Evolutionary conservation across 2,113 vertebrate genomes (phyloP).

Genomic region (Todiramphus chloris): DNA sequence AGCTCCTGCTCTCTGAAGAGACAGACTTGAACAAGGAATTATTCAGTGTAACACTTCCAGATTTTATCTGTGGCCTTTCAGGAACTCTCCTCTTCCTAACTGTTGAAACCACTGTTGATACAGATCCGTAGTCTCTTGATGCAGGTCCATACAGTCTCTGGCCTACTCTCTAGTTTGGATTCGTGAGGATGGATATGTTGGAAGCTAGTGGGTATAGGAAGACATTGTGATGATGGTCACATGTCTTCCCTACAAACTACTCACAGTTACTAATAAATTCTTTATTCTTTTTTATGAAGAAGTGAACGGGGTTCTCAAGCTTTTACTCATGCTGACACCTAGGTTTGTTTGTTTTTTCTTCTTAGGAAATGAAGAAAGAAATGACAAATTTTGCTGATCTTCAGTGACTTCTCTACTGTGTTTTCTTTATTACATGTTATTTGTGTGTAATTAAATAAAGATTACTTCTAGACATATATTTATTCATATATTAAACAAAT

Average conservation of each 20-base stretch:
- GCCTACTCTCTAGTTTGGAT: not conserved
- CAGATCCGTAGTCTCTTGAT: not conserved
- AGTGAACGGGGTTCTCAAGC: not conserved
- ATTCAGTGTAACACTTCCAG: not conserved
- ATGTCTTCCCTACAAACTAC: not conserved
- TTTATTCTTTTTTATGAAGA: not conserved
- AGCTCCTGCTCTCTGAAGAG: not conserved
- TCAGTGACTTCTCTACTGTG: not conserved
- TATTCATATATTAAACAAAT: not conserved
- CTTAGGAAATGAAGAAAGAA: conserved; percentile 83
- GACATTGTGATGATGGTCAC: not conserved
- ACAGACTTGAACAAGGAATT: not conserved
- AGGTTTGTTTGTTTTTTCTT: not conserved
- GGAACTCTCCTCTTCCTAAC: not conserved
- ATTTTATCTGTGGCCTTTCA: not conserved
- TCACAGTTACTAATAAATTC: not conserved
- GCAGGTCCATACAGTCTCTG: not conserved
- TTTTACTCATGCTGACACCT: not conserved
- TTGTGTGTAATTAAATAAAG: not conserved
- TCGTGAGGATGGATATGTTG: not conserved
- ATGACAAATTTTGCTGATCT: conserved; percentile 69
- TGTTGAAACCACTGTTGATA: not conserved
- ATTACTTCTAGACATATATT: conserved; percentile 30
- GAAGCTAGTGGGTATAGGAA: not conserved
- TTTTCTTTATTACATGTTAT: not conserved